These are phyloP conservation scores for Sphinx pinastri DNA, from an alignment of 2,888 invertebrate genomes.

Conservation along the genomic window DNA sequence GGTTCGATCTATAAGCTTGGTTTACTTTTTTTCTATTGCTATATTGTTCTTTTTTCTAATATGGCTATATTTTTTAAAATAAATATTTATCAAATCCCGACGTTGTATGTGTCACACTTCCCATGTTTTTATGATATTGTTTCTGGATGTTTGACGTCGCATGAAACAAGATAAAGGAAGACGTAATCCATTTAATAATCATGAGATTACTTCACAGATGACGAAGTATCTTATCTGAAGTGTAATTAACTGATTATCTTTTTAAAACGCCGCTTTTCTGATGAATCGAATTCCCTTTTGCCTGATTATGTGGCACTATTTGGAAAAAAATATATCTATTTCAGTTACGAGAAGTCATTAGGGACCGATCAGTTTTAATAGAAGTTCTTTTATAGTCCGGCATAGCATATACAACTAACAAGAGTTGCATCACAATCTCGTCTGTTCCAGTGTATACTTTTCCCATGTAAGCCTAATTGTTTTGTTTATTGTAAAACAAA, in stretches of 20 bases:
- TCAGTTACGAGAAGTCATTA: neutral
- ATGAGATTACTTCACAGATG: conserved; percentile 3
- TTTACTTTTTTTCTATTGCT: too few species aligned
- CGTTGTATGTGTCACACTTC: neutral
- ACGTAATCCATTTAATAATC: conserved; percentile 11
- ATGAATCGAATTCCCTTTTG: neutral
- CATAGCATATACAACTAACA: neutral
- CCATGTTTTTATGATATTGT: neutral
- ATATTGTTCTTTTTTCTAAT: neutral
- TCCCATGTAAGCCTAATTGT: too few species aligned
- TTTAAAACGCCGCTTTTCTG: neutral
- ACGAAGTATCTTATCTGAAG: conserved; percentile 1
- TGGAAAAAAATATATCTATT: neutral
- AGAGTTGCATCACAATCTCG: neutral
- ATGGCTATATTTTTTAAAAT: neutral
- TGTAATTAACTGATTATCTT: neutral
- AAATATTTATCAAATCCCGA: neutral
- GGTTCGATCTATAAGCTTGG: too few species aligned
- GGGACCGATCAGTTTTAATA: neutral
- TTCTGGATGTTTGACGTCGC: conserved; percentile 2
- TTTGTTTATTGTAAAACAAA: too few species aligned
- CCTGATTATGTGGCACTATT: neutral
- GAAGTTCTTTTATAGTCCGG: too few species aligned
- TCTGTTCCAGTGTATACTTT: too few species aligned
- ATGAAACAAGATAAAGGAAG: neutral